Percentiles rank a stretch among this genome's conserved stretches.
These are phyloP conservation scores for Otus sunia DNA, from an alignment of 2,113 vertebrate genomes.

Conservation along the genomic window DNA sequence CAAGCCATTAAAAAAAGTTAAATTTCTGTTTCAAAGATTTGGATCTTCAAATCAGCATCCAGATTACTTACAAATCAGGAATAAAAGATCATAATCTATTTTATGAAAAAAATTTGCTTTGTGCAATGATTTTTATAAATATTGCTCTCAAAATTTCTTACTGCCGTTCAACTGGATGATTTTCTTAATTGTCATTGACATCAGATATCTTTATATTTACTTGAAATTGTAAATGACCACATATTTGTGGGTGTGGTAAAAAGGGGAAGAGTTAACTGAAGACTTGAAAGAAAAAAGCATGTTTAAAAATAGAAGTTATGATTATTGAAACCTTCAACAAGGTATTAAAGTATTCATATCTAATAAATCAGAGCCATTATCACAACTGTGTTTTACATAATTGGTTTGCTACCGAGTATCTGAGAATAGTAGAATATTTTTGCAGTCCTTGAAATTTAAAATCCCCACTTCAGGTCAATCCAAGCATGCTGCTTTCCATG, in stretches of 20 bases:
- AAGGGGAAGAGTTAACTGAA: not conserved
- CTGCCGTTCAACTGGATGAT: not conserved
- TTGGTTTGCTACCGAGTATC: not conserved
- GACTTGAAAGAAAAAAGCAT: not conserved
- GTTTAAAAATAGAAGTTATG: not conserved
- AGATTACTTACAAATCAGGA: not conserved
- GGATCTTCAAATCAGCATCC: not conserved
- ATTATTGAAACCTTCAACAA: not conserved
- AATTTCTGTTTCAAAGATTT: not conserved
- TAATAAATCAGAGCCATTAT: not conserved
- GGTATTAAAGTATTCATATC: not conserved
- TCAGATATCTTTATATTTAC: not conserved
- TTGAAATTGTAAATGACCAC: not conserved
- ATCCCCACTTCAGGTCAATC: not conserved
- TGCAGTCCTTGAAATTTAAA: not conserved
- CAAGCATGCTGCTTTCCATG: not conserved
- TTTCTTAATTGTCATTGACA: not conserved
- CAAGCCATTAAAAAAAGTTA: not conserved
- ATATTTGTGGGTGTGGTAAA: not conserved
- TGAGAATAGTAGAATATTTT: not conserved
- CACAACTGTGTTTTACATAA: not conserved
- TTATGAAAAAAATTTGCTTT: not conserved
- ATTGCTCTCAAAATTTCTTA: not conserved
- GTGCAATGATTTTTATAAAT: not conserved
- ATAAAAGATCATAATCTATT: not conserved